Percentiles rank a stretch among this genome's conserved stretches.
phyloP scores from a whole-genome alignment of 2,113 vertebrate genomes.

The Accipiter cooperii region DNA sequence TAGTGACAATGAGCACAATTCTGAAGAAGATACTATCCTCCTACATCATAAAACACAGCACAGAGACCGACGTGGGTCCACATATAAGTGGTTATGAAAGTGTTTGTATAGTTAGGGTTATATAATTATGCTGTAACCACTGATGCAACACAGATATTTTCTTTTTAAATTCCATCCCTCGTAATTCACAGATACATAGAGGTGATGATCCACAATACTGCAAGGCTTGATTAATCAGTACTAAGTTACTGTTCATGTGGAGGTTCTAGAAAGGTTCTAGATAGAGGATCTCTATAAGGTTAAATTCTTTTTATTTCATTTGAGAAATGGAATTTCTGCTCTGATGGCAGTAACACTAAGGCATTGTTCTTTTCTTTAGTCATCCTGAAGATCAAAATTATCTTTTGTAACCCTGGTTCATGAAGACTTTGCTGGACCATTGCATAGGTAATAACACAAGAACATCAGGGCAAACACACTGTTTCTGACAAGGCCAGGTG shows the following conservation, averaged over 20 bases:
- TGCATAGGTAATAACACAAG: background rate
- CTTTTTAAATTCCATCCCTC: background rate
- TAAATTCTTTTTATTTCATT: background rate
- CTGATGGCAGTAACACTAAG: background rate
- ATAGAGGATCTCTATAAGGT: background rate
- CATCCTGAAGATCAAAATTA: background rate
- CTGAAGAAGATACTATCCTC: background rate
- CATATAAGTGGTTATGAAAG: background rate
- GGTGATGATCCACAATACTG: background rate
- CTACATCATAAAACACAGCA: background rate
- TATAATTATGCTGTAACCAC: background rate
- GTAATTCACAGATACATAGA: background rate
- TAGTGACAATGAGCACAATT: background rate
- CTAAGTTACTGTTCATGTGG: background rate
- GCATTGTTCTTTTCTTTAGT: background rate
- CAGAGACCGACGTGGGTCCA: background rate
- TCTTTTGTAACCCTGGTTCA: background rate
- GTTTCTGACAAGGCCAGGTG: background rate
- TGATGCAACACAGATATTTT: background rate
- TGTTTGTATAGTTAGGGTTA: background rate
- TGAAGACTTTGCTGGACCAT: background rate
- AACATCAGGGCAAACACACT: background rate
- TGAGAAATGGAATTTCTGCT: background rate
- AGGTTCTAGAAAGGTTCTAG: background rate
- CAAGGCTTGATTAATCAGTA: background rate